Conservation (phyloP, 2,797 vertebrate species). For the Gambusia yucatana region DNA sequence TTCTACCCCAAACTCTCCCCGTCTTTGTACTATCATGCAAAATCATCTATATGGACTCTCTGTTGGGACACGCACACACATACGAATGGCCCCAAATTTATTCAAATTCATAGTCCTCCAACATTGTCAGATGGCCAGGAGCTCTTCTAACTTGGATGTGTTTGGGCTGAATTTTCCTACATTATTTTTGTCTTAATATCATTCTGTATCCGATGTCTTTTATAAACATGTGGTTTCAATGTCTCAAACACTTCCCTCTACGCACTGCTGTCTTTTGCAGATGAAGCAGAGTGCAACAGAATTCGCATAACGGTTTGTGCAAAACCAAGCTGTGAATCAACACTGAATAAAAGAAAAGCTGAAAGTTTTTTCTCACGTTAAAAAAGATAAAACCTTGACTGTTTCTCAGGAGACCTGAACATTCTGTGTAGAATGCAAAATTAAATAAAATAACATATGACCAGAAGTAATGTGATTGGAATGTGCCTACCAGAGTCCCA, state of each 20-base stretch:
- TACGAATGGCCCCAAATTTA: conserved; percentile 41
- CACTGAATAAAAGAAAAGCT: not conserved
- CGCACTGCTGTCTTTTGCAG: conserved; percentile 36
- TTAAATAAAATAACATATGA: not conserved
- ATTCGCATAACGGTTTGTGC: not conserved
- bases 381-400: not conserved
- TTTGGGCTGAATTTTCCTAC: conserved; percentile 48
- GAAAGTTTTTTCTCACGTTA: not conserved
- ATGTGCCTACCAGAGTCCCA: not conserved
- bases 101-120: conserved; percentile 54
- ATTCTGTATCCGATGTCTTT: conserved; percentile 52
- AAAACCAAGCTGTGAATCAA: not conserved
- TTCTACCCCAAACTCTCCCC: conserved; percentile 67
- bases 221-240: conserved; percentile 52
- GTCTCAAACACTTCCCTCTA: conserved; percentile 11
- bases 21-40: conserved; percentile 72
- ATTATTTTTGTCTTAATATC: conserved; percentile 58
- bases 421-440: not conserved
- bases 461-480: not conserved
- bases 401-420: not conserved
- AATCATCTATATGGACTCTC: conserved; percentile 67
- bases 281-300: conserved; percentile 20
- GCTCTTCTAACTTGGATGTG: conserved; percentile 52
- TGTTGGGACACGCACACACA: conserved; percentile 42
- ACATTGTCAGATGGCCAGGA: conserved; percentile 54